A percentile compares a stretch with the other conserved stretches of the same genome.
Conservation (phyloP, 2,888 invertebrate genomes). For the Pasiphila rectangulata region DNA sequence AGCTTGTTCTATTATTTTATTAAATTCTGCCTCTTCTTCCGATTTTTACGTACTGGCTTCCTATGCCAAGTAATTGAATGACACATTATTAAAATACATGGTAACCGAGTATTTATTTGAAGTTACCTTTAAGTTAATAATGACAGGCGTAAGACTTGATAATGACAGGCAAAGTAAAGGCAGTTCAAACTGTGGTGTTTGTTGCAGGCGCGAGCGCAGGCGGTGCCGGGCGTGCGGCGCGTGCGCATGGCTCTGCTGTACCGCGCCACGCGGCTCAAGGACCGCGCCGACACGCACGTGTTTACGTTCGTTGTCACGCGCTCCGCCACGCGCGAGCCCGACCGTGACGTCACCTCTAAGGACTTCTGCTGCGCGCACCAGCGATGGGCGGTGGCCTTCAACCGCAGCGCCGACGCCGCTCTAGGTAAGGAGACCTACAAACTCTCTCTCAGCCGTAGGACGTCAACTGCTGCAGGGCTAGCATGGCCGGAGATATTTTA, state of each 20-base stretch:
- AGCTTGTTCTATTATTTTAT: too few species aligned
- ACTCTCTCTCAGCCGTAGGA: not conserved
- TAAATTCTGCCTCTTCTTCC: too few species aligned
- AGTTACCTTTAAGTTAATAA: too few species aligned
- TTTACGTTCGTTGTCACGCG: conserved; percentile 92
- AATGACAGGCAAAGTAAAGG: too few species aligned
- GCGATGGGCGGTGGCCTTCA: conserved; percentile 90
- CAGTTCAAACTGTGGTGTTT: conserved; percentile 14
- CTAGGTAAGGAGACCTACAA: conserved; percentile 57
- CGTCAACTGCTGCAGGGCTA: too few species aligned
- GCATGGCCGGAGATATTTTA: too few species aligned
- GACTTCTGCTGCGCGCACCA: conserved; percentile 91
- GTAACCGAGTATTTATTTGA: too few species aligned
- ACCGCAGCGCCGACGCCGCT: conserved; percentile 85
- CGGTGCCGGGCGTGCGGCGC: conserved; percentile 70
- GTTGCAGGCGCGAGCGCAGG: conserved; percentile 59
- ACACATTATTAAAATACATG: too few species aligned
- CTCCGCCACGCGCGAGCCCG: conserved; percentile 87
- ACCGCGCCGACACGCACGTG: conserved; percentile 90
- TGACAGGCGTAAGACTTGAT: too few species aligned
- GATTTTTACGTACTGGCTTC: too few species aligned
- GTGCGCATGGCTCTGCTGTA: conserved; percentile 88
- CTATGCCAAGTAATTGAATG: too few species aligned
- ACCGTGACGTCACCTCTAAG: conserved; percentile 90
- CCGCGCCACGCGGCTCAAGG: conserved; percentile 90